These are phyloP conservation scores for Picathartes gymnocephalus DNA, from an alignment of 2,113 vertebrate species.

Conservation along the genomic window DNA sequence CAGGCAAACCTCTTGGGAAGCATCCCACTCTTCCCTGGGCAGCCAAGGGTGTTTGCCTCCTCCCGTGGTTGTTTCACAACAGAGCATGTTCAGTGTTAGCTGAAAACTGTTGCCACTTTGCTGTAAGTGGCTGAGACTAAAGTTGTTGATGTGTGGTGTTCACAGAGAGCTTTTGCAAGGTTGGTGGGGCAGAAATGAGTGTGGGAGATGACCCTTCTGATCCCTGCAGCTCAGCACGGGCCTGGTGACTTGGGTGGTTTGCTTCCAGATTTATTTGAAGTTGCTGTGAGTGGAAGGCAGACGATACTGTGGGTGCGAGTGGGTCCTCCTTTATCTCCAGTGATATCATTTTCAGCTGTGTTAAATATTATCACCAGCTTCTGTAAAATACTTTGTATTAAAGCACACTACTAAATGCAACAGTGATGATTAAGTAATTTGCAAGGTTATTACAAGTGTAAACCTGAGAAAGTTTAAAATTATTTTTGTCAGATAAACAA, in stretches of 20 bases:
- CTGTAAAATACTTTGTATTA: background rate
- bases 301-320: background rate
- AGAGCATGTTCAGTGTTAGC: rapidly evolving
- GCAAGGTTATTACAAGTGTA: background rate
- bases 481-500: background rate
- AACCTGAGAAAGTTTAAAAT: background rate
- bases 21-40: rapidly evolving
- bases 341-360: background rate
- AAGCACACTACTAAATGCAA: background rate
- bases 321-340: background rate
- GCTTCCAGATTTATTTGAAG: background rate
- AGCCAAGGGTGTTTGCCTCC: background rate
- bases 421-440: background rate
- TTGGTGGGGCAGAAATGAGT: background rate
- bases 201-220: rapidly evolving
- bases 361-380: background rate
- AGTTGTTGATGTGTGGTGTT: background rate
- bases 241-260: background rate
- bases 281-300: background rate
- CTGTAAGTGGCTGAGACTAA: background rate
- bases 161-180: background rate
- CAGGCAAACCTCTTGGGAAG: background rate
- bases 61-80: background rate
- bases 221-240: background rate
- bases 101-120: rapidly evolving